phyloP scores from a whole-genome alignment of 2,797 vertebrate genomes.

The Macropodus opercularis region DNA sequence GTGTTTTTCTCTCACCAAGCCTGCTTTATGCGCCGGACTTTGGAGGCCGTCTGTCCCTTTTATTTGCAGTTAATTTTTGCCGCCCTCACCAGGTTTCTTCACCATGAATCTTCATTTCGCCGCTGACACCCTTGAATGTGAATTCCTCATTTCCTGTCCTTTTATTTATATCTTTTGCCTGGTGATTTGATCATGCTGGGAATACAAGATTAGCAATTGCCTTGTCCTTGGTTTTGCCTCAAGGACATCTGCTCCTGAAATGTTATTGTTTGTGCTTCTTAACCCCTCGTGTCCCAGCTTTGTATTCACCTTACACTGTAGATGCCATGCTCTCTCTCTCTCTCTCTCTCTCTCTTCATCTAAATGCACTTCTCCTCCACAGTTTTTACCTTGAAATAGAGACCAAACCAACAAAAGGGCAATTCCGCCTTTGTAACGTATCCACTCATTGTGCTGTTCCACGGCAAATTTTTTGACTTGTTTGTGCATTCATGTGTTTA shows the following conservation, averaged over 20 bases:
- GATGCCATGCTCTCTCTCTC: slow-evolving; percentile 13
- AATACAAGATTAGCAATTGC: slow-evolving; percentile 96
- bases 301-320: slow-evolving; percentile 39
- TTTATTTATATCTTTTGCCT: slow-evolving; percentile 97
- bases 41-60: slow-evolving; percentile 86
- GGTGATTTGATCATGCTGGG: slow-evolving; percentile 96
- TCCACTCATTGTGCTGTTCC: slow-evolving; percentile 43
- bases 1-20: slow-evolving; percentile 64
- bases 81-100: slow-evolving; percentile 86
- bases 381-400: slow-evolving; percentile 50
- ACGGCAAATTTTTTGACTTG: slow-evolving; percentile 63
- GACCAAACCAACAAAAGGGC: slow-evolving; percentile 41
- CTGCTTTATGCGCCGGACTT: slow-evolving; percentile 79
- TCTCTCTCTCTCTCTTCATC: slow-evolving; percentile 10
- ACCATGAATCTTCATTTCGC: slow-evolving; percentile 95
- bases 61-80: slow-evolving; percentile 91
- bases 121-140: slow-evolving; percentile 94
- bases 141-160: slow-evolving; percentile 96
- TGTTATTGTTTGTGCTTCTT: slow-evolving; percentile 88
- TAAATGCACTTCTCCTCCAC: slow-evolving; percentile 58
- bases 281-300: slow-evolving; percentile 73
- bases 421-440: slow-evolving; percentile 45
- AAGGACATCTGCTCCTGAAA: slow-evolving; percentile 93
- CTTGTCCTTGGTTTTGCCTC: slow-evolving; percentile 90
- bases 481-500: slow-evolving; percentile 68